These are phyloP conservation scores for Drosophila colorata DNA, from an alignment of 2,888 invertebrate genomes.

Conservation along the genomic window DNA sequence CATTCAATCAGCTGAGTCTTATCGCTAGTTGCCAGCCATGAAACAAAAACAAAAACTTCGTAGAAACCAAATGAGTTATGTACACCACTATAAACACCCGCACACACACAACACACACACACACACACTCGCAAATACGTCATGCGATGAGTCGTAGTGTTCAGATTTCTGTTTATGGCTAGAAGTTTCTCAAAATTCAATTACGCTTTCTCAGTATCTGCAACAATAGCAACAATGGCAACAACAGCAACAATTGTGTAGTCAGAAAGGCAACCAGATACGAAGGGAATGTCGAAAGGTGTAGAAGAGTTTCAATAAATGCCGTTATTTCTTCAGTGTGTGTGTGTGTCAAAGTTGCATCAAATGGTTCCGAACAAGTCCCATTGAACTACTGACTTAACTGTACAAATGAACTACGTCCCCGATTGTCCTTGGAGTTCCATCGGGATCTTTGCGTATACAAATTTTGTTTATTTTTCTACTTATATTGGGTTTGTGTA, in stretches of 20 bases:
- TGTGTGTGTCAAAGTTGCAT: too few species aligned
- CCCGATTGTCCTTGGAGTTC: too few species aligned
- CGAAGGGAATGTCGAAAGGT: background rate
- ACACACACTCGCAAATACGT: background rate
- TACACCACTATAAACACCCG: conserved; percentile 5
- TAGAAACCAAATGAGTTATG: conserved; percentile 27
- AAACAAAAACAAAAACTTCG: background rate
- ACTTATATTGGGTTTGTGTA: too few species aligned
- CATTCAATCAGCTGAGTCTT: conserved; percentile 40
- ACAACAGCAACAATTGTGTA: conserved; percentile 13
- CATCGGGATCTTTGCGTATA: too few species aligned
- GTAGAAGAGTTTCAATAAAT: background rate
- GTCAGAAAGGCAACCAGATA: conserved; percentile 5
- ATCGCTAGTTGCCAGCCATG: conserved; percentile 27
- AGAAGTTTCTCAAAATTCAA: background rate
- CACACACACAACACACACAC: conserved; percentile 7
- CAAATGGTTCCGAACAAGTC: too few species aligned
- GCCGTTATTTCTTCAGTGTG: background rate
- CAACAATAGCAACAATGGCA: conserved; percentile 10
- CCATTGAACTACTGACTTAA: too few species aligned
- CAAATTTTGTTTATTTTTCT: too few species aligned
- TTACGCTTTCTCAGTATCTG: background rate
- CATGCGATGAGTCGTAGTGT: conserved; percentile 7
- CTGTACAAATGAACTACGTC: too few species aligned
- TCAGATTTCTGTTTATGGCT: conserved; percentile 19